phyloP scores from a whole-genome alignment of 2,113 vertebrate species.

The Xiphias gladius region DNA sequence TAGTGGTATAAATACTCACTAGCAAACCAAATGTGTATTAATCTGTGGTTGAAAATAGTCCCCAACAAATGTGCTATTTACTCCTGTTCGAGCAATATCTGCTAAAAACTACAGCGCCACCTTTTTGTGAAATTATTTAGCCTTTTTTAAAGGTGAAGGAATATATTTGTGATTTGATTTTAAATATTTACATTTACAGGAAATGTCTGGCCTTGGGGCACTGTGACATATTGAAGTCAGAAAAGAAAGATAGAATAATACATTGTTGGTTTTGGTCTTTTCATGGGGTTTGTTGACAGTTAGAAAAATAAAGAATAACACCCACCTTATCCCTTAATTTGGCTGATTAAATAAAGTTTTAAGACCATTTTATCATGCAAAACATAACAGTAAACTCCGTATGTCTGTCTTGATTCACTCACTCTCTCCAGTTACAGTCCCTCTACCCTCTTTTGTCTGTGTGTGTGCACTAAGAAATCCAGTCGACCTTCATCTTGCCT shows the following conservation, averaged over 20 bases:
- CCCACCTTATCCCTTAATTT: neutral
- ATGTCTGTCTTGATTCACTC: constrained; percentile 8
- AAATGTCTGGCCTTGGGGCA: neutral
- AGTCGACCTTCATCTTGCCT: constrained; percentile 78
- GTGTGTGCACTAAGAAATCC: constrained; percentile 34
- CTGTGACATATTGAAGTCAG: too few relatives aligned
- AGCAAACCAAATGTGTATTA: neutral
- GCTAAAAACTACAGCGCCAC: neutral
- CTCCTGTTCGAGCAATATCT: neutral
- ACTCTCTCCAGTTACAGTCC: neutral
- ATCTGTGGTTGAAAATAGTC: neutral
- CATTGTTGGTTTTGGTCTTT: too few relatives aligned
- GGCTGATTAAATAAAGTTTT: constrained; percentile 5
- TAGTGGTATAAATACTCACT: neutral
- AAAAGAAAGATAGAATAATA: too few relatives aligned
- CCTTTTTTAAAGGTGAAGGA: neutral
- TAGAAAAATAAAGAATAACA: neutral
- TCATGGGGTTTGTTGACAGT: neutral
- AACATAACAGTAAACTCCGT: neutral
- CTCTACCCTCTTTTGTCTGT: constrained; percentile 12
- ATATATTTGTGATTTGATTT: neutral
- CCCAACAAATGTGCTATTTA: neutral
- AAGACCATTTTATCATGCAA: neutral
- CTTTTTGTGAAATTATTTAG: neutral
- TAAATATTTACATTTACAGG: neutral